phyloP scores from a whole-genome alignment of 2,888 invertebrate species.

The Gari tellinella region DNA sequence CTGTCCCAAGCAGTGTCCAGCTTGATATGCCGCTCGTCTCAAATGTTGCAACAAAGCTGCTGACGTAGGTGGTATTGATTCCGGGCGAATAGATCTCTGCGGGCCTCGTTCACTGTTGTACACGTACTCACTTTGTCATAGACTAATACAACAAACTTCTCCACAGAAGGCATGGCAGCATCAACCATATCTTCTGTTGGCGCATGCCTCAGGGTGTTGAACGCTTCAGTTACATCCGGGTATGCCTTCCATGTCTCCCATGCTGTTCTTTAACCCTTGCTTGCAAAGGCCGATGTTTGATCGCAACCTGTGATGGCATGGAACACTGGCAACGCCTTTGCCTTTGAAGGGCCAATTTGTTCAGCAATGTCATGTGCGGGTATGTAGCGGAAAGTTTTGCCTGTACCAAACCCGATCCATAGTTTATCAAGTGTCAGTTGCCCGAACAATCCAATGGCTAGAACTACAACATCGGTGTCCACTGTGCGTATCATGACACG shows the following conservation, averaged over 20 bases:
- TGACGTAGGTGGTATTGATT: slow-evolving; percentile 60
- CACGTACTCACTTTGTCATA: slow-evolving; percentile 55
- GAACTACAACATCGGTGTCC: no score
- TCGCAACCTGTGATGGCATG: slow-evolving; percentile 68
- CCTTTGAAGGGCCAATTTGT: slow-evolving; percentile 37
- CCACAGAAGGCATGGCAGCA: slow-evolving; percentile 37
- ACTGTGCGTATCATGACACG: no score
- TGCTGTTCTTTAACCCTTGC: slow-evolving; percentile 59
- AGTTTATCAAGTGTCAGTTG: slow-evolving; percentile 46
- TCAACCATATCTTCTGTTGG: slow-evolving; percentile 23
- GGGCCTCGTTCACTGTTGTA: slow-evolving; percentile 47
- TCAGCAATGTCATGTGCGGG: slow-evolving; percentile 49
- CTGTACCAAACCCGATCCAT: slow-evolving; percentile 62
- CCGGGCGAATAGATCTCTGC: slow-evolving; percentile 59
- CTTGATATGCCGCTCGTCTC: slow-evolving; percentile 54
- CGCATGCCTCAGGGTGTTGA: slow-evolving; percentile 20
- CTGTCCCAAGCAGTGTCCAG: slow-evolving; percentile 43
- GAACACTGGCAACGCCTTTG: slow-evolving; percentile 47
- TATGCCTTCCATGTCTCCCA: slow-evolving; percentile 61
- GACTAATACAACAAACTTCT: slow-evolving; percentile 61
- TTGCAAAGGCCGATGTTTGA: no score
- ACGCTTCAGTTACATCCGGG: slow-evolving; percentile 42
- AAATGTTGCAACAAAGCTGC: slow-evolving; percentile 47
- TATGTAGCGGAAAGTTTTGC: no score
- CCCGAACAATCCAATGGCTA: no score